Conservation (phyloP, 2,888 invertebrate genomes). For the Pterostichus madidus region DNA sequence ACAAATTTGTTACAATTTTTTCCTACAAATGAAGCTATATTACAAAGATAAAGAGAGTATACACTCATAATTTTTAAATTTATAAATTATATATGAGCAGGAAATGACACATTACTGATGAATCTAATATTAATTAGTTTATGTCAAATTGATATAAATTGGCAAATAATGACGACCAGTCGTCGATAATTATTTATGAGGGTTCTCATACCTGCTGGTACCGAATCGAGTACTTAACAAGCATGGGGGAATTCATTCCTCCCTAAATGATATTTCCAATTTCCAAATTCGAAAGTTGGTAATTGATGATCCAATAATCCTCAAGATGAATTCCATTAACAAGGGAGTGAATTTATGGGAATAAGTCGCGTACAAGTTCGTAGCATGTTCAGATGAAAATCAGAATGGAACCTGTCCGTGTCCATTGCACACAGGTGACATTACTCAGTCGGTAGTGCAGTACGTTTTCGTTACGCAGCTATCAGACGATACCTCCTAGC, state of each 20-base stretch:
- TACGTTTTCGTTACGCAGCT: not conserved
- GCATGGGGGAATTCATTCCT: no score
- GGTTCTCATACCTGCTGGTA: not conserved
- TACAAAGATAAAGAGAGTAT: no score
- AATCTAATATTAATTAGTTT: slow-evolving; percentile 8
- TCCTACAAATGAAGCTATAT: no score
- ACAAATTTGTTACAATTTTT: no score
- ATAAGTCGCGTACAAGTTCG: slow-evolving; percentile 21
- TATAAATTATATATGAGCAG: no score
- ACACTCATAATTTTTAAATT: no score
- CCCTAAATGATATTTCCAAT: no score
- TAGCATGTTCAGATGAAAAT: slow-evolving; percentile 39
- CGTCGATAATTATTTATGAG: not conserved
- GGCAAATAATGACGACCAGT: not conserved
- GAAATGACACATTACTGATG: no score
- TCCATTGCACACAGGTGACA: slow-evolving; percentile 6
- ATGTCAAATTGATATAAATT: slow-evolving; percentile 11
- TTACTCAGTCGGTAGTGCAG: slow-evolving; percentile 19
- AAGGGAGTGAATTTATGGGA: slow-evolving; percentile 16
- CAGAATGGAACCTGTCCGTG: not conserved
- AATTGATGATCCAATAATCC: slow-evolving; percentile 15
- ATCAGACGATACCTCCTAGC: slow-evolving; percentile 67
- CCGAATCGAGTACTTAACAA: no score
- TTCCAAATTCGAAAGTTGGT: not conserved
- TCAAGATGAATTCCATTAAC: no score